Evolutionary conservation across 2,113 vertebrate species (phyloP).

Genomic region (Baryphthengus martii): DNA sequence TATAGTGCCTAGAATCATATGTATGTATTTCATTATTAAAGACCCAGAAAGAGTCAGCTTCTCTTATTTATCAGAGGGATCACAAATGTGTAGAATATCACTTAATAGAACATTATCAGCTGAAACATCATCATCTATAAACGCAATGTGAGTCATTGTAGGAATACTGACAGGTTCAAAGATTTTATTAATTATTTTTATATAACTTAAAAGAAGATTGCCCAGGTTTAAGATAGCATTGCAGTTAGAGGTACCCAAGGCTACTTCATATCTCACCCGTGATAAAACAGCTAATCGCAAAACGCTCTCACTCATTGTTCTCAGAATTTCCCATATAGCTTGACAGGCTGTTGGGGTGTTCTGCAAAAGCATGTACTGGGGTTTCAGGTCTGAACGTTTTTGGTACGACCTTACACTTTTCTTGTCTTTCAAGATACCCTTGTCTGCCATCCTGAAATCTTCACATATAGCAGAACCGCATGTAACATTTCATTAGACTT

Average conservation of each 20-base stretch:
- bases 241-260: neutral
- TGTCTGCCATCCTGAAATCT: neutral
- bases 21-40: neutral
- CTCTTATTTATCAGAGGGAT: neutral
- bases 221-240: neutral
- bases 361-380: neutral
- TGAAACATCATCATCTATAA: neutral
- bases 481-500: neutral
- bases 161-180: neutral
- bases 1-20: slow-evolving; percentile 31
- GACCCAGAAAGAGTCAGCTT: neutral
- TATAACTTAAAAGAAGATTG: neutral
- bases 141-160: neutral
- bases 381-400: neutral
- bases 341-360: fast-evolving
- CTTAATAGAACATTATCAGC: neutral
- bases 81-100: neutral
- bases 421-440: neutral
- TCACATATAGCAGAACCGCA: neutral
- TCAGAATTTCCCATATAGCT: neutral
- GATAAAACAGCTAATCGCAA: neutral
- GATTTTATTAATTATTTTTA: neutral
- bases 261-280: neutral
- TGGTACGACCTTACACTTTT: neutral
- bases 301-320: neutral